A percentile compares a stretch with the other conserved stretches of the same genome.
These are phyloP conservation scores for Gila orcuttii DNA, from an alignment of 2,113 vertebrate species.

Conservation along the genomic window DNA sequence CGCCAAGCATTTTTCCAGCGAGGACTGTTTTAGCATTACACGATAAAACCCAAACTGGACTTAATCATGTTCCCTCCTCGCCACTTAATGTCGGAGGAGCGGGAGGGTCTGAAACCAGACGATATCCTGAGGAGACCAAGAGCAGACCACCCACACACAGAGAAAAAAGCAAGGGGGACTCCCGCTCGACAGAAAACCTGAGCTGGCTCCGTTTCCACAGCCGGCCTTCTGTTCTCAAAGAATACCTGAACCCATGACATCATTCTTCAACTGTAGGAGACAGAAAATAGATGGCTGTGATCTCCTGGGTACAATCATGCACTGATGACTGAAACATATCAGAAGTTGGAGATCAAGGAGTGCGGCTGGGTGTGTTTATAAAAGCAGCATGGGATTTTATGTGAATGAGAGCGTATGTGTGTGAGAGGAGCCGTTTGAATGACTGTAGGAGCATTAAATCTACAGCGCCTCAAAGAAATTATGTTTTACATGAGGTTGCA, in stretches of 20 bases:
- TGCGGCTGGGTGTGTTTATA: constrained; percentile 29
- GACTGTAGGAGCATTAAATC: not conserved
- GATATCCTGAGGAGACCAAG: constrained; percentile 45
- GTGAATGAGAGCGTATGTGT: constrained; percentile 26
- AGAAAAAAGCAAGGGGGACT: constrained; percentile 15
- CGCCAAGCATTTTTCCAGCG: constrained; percentile 39
- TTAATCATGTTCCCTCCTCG: constrained; percentile 40
- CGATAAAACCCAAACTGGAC: constrained; percentile 52
- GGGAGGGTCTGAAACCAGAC: constrained; percentile 35
- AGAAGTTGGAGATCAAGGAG: constrained; percentile 40
- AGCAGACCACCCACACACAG: constrained; percentile 32
- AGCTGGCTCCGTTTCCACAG: constrained; percentile 31
- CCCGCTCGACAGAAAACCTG: constrained; percentile 32
- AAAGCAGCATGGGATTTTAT: constrained; percentile 44
- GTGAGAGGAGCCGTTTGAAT: not conserved
- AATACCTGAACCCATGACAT: constrained; percentile 40
- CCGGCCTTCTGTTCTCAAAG: constrained; percentile 34
- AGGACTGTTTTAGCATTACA: constrained; percentile 30
- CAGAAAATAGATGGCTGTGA: constrained; percentile 22
- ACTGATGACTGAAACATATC: constrained; percentile 48
- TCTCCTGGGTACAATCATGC: constrained; percentile 41
- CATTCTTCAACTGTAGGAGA: constrained; percentile 31
- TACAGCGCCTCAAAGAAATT: not conserved
- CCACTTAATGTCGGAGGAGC: constrained; percentile 26
- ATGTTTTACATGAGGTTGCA: no score